Conservation (phyloP, 2,797 vertebrate species). For the Columba guinea region DNA sequence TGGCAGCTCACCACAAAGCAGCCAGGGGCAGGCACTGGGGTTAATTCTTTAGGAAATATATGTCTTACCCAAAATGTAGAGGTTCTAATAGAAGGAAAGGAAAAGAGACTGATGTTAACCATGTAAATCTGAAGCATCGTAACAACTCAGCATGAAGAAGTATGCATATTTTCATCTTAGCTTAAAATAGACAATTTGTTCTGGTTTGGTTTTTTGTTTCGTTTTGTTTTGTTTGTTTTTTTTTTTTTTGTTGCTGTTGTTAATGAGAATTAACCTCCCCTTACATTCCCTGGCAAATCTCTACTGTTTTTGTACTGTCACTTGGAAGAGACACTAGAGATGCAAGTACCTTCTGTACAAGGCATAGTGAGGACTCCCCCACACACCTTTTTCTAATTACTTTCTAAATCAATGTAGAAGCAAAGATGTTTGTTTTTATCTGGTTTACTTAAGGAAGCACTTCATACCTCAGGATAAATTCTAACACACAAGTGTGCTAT, state of each 20-base stretch:
- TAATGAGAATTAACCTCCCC: not conserved
- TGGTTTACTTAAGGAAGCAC: not conserved
- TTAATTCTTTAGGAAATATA: not conserved
- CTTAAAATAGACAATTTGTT: not conserved
- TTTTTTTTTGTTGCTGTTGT: not conserved
- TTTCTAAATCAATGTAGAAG: not conserved
- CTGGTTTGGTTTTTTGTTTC: too few species aligned
- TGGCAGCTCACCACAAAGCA: not conserved
- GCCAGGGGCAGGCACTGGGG: not conserved
- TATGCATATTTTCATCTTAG: not conserved
- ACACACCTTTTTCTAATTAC: not conserved
- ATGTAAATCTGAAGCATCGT: not conserved
- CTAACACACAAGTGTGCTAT: not conserved
- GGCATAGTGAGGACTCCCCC: not conserved
- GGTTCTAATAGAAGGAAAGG: not conserved
- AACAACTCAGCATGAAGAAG: not conserved
- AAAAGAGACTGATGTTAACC: not conserved
- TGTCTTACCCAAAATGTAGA: not conserved
- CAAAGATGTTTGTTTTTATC: not conserved
- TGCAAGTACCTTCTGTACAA: not conserved
- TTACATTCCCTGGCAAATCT: not conserved
- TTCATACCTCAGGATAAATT: not conserved
- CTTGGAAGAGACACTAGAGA: not conserved
- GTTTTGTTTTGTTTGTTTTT: too few species aligned
- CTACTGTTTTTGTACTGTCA: not conserved